Evolutionary conservation across 2,797 vertebrate species (phyloP), one percentile per base, ranked within the genome.

Genomic region (Glossophaga mutica): DNA sequence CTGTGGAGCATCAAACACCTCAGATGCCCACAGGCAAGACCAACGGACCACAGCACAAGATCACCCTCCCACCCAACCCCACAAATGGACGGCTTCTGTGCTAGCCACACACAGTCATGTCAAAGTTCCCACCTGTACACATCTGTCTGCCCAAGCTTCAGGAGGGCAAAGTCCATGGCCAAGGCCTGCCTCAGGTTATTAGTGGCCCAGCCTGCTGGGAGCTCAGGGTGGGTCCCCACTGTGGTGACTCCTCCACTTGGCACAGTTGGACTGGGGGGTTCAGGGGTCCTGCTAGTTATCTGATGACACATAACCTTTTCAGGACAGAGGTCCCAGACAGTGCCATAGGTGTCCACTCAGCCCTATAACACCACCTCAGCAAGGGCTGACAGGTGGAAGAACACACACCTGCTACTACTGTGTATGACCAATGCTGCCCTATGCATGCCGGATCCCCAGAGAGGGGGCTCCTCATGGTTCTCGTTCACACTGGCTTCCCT

Each of bases 371-470:
- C 14, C 6, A 62, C 42, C 26, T 11, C 21, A 0, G 22, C 48
- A 44, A 55, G 32, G 55, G 37, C 79, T 85, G 29, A 59, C 26
- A 78, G 21, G 21, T 14, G 19, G 39, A 34, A 22, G 22, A 39
- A 12, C 15, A 2, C 14, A 50, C 0, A 0, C 15, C 11, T 29
- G 37, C 32, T 24, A 11, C 10, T 16, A 32, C 0, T 1, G 1
- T 50, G 32, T 3, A 2, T 9, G 9, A 44, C 52, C 8, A 3
- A 16, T 10, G 29, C 4, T 8, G 19, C 24, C 59, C 4, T 24
- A 50, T 32, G 9, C 0, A 1, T 8, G 10, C 26, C 34, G 18
- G n/a, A 37, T 8, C 39, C 48, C 29, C 59, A 15, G 59, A 29
- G 59, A 62, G 59, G 29, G 59, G 29, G 29, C 29, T 59, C 57